These are phyloP conservation scores for Forbesichthys papilliferus DNA, from an alignment of 2,113 vertebrate genomes.

Conservation along the genomic window DNA sequence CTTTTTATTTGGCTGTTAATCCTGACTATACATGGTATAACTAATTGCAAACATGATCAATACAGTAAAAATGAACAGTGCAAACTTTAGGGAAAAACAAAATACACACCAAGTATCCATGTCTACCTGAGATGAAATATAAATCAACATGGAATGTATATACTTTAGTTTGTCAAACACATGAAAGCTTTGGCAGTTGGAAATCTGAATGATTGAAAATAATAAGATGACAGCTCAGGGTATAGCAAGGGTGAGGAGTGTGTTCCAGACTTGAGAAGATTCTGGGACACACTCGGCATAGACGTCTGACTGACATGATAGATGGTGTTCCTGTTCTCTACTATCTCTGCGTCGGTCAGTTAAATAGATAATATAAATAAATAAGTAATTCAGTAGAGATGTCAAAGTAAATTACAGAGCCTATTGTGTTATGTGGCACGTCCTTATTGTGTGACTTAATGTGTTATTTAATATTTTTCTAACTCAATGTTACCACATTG, in stretches of 20 bases:
- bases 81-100: slow-evolving; percentile 7
- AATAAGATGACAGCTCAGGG: slow-evolving; percentile 31
- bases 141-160: not conserved
- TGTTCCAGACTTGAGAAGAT: not conserved
- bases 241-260: slow-evolving; percentile 19
- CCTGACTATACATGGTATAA: too few species aligned
- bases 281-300: slow-evolving; percentile 33
- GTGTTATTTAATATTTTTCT: too few species aligned
- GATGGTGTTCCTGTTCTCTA: slow-evolving; percentile 57
- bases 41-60: not conserved
- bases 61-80: slow-evolving; percentile 13
- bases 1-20: too few species aligned
- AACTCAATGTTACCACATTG: too few species aligned
- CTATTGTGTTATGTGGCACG: too few species aligned
- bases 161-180: not conserved
- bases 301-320: slow-evolving; percentile 57
- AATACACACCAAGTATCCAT: not conserved
- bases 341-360: slow-evolving; percentile 59
- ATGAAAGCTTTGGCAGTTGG: not conserved
- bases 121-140: not conserved
- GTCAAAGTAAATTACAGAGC: too few species aligned
- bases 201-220: slow-evolving; percentile 38
- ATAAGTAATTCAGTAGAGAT: too few species aligned
- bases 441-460: too few species aligned
- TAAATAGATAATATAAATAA: slow-evolving; percentile 13